Base-by-base conservation (phyloP, 1,140 invertebrate genomes). In the Lycorma delicatula region DNA sequence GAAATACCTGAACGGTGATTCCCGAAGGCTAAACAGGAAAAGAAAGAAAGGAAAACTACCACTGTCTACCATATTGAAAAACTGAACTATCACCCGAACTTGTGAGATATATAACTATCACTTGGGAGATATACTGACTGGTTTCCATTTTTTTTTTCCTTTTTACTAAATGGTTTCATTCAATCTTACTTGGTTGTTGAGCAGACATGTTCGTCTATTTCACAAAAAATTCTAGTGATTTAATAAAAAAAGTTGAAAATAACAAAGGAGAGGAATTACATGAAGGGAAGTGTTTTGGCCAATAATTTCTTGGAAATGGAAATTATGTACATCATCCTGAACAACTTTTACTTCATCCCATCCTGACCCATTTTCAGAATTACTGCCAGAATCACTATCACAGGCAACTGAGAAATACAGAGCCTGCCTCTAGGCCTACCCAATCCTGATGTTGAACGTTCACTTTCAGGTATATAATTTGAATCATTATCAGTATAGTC, bases 21-120 rank as follows among this genome's bases (percentile, higher is more conserved):
- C n/a, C n/a, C n/a, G n/a, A n/a, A n/a, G n/a, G n/a, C n/a, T n/a
- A n/a, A n/a, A n/a, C n/a, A n/a, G n/a, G n/a, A n/a, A n/a, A n/a
- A n/a, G n/a, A n/a, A n/a, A n/a, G n/a, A n/a, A n/a, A n/a, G n/a
- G 23, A 18, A 59, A 1, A 1, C 27, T 27, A 3, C 29, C 22
- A 25, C 26, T 59, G 16, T 59, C 34, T 26, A 46, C 52, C 34
- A 59, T 26, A 54, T 59, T 52, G 25, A 59, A 59, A 55, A 59
- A 59, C 28, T 27, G 28, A 6, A 59, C 18, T 3, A 55, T 59
- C 41, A 36, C 25, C 29, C 54, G 56, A 18, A 58, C 54, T 58
- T 58, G 52, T 55, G 23, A 20, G 23, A 12, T 56, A 56, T 51
- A 59, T 59, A 44, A 26, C 41, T 2, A 12, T 7, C 20, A 59